Evolutionary conservation across 1,140 invertebrate species (phyloP).

Genomic region (Drosophila ficusphila): DNA sequence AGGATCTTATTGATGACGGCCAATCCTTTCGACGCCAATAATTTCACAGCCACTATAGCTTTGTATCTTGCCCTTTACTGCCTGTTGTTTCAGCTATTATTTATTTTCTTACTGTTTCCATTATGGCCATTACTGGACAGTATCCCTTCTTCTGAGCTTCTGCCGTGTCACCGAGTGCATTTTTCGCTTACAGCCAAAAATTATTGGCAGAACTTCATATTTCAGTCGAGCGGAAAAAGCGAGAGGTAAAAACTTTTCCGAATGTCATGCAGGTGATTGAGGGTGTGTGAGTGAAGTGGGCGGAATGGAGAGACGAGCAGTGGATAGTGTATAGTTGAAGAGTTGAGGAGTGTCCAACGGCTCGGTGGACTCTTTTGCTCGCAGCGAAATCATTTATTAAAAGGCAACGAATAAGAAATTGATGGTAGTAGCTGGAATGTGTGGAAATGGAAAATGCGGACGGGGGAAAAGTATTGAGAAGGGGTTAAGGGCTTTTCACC

Average conservation of each 20-base stretch:
- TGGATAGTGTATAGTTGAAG: conserved; percentile 12
- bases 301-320: neutral
- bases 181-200: conserved; percentile 29
- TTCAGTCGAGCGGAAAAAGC: conserved; percentile 49
- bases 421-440: neutral
- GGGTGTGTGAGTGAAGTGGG: neutral
- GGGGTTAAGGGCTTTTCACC: neutral
- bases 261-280: conserved; percentile 54
- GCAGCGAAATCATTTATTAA: conserved; percentile 22
- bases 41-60: neutral
- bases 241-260: conserved; percentile 51
- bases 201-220: conserved; percentile 63
- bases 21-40: too few species aligned
- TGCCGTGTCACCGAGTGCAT: conserved; percentile 46
- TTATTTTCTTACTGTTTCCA: neutral
- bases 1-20: too few species aligned
- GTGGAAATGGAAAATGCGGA: neutral
- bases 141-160: conserved; percentile 2
- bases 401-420: conserved; percentile 18
- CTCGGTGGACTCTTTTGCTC: neutral
- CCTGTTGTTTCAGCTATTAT: neutral
- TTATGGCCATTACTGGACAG: conserved; percentile 3
- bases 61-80: neutral
- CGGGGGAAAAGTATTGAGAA: neutral
- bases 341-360: conserved; percentile 18